These are phyloP conservation scores for Rhizoglyphus robini DNA, from an alignment of 1,140 invertebrate species.

Conservation along the genomic window DNA sequence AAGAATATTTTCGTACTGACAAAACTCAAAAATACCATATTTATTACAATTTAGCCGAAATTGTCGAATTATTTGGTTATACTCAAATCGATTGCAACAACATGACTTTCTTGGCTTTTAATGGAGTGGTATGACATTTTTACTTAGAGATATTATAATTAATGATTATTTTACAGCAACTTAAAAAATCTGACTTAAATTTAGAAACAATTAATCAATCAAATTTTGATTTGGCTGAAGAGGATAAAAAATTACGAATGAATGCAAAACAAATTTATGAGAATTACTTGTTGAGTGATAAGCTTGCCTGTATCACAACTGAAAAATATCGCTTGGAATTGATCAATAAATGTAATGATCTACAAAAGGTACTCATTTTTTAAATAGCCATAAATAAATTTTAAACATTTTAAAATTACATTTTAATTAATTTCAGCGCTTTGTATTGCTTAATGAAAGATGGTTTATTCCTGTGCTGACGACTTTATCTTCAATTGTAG, in stretches of 20 bases:
- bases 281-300: not conserved
- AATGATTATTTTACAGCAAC: not conserved
- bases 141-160: not conserved
- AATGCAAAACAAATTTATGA: slow-evolving; percentile 9
- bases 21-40: slow-evolving; percentile 51
- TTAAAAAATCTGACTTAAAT: not conserved
- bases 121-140: not conserved
- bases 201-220: not conserved
- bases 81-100: not conserved
- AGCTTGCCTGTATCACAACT: not conserved
- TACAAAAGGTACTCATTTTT: not conserved
- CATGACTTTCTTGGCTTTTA: not conserved
- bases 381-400: too few species aligned
- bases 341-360: not conserved
- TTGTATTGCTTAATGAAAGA: too few species aligned
- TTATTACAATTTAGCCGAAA: slow-evolving; percentile 49
- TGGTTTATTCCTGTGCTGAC: too few species aligned
- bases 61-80: slow-evolving; percentile 2
- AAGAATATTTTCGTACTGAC: slow-evolving; percentile 40
- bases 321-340: slow-evolving; percentile 3
- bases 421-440: too few species aligned
- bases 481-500: too few species aligned
- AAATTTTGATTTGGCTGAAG: not conserved
- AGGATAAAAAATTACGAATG: not conserved
- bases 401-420: too few species aligned